Evolutionary conservation across 2,888 invertebrate species (phyloP).

Genomic region (Cephus sareptanus): DNA sequence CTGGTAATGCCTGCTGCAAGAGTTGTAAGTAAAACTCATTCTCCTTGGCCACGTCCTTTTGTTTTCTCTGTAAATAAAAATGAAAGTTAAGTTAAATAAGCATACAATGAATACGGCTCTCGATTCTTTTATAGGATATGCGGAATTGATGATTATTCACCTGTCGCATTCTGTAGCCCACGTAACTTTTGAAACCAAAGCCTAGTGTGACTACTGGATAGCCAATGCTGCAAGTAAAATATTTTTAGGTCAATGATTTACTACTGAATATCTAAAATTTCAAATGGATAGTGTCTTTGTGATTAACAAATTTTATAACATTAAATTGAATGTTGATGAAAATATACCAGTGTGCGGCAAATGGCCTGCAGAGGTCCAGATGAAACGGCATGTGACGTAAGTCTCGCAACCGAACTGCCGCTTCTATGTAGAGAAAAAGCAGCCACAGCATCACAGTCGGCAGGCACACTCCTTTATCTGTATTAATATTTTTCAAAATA

Average conservation of each 20-base stretch:
- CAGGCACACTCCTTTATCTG: slow-evolving; percentile 92
- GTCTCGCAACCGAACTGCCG: slow-evolving; percentile 86
- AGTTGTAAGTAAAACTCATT: slow-evolving; percentile 96
- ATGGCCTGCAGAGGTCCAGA: slow-evolving; percentile 92
- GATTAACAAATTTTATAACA: background rate
- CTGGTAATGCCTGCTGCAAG: slow-evolving; percentile 89
- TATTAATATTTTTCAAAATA: slow-evolving; percentile 17
- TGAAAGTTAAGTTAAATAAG: slow-evolving; percentile 12
- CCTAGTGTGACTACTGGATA: slow-evolving; percentile 96
- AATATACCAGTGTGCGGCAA: slow-evolving; percentile 93
- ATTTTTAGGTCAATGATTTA: background rate
- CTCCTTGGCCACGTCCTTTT: slow-evolving; percentile 92
- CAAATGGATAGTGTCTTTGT: background rate
- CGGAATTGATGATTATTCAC: slow-evolving; percentile 51
- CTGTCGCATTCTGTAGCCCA: slow-evolving; percentile 88
- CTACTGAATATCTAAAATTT: background rate
- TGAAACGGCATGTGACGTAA: slow-evolving; percentile 86
- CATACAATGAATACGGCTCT: background rate
- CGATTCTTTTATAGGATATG: background rate
- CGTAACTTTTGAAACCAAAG: slow-evolving; percentile 94
- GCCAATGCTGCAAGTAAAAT: slow-evolving; percentile 76
- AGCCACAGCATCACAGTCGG: slow-evolving; percentile 95
- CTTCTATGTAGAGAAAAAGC: slow-evolving; percentile 94
- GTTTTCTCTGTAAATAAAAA: slow-evolving; percentile 77
- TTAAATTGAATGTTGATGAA: background rate